phyloP scores from a whole-genome alignment of 2,113 vertebrate genomes.

The Spea multiplicata region DNA sequence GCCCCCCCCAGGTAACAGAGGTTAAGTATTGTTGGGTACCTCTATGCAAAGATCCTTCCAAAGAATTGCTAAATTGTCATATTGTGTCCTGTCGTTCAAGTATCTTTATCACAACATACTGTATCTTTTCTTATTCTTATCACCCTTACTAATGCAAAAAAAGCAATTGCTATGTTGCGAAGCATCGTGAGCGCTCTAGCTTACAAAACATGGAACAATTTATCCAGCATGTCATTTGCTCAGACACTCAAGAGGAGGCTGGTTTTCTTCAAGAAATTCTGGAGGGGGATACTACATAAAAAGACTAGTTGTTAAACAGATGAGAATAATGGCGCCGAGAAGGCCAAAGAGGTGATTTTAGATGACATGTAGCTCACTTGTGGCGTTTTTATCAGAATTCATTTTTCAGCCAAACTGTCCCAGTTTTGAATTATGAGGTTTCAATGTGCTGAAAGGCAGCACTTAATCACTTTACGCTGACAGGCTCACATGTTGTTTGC shows the following conservation, averaged over 20 bases:
- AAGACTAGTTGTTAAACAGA: not conserved
- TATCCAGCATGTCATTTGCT: not conserved
- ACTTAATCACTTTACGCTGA: slow-evolving; percentile 16
- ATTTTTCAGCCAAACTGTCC: not conserved
- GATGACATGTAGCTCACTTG: not conserved
- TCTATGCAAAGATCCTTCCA: no score
- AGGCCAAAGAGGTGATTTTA: slow-evolving; percentile 2
- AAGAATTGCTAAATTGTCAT: no score
- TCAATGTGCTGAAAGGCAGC: not conserved
- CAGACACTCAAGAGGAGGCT: not conserved
- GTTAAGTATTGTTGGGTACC: no score
- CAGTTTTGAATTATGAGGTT: not conserved
- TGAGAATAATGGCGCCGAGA: slow-evolving; percentile 6
- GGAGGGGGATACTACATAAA: not conserved
- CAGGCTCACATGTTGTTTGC: not conserved
- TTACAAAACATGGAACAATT: not conserved
- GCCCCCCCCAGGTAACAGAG: no score
- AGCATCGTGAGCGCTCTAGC: not conserved
- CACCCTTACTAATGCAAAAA: no score
- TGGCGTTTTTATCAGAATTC: not conserved
- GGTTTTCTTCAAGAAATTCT: slow-evolving; percentile 1
- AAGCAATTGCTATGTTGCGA: no score
- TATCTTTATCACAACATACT: no score
- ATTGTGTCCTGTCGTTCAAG: no score
- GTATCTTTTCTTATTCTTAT: no score